Conservation (phyloP, 2,797 vertebrate species). For the Eremophila alpestris region DNA sequence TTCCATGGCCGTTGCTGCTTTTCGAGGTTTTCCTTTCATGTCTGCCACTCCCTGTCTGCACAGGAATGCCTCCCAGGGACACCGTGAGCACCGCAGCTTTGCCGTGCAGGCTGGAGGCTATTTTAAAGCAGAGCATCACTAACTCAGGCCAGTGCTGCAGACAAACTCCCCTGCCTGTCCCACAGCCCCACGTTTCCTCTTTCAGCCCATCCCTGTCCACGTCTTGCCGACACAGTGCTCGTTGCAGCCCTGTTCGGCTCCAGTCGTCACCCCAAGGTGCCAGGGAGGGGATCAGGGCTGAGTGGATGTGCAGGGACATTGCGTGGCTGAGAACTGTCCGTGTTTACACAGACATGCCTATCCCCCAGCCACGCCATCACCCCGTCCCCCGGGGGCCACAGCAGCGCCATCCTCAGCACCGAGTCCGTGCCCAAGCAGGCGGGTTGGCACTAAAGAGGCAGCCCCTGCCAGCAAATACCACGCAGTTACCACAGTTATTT, state of each 20-base stretch:
- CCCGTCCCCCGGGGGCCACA: fast-evolving
- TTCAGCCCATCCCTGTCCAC: not conserved
- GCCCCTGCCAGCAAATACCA: conserved; percentile 28
- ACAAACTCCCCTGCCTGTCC: not conserved
- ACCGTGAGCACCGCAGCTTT: not conserved
- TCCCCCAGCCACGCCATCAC: not conserved
- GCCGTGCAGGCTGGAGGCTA: not conserved
- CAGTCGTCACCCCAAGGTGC: not conserved
- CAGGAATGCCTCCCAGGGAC: not conserved
- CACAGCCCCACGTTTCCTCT: not conserved
- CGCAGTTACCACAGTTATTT: conserved; percentile 42
- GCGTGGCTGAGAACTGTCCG: not conserved
- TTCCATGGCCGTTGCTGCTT: not conserved
- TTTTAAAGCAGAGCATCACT: not conserved
- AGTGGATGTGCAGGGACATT: not conserved
- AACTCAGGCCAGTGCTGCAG: not conserved
- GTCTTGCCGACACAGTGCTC: fast-evolving
- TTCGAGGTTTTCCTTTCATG: not conserved
- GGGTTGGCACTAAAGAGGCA: not conserved
- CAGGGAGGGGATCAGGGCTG: not conserved
- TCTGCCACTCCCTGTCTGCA: not conserved
- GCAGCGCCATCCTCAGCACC: not conserved
- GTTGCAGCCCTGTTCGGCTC: not conserved
- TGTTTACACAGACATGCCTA: not conserved
- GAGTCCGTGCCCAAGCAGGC: not conserved